Conservation (phyloP, 2,113 vertebrate genomes). For the Probosciger aterrimus region DNA sequence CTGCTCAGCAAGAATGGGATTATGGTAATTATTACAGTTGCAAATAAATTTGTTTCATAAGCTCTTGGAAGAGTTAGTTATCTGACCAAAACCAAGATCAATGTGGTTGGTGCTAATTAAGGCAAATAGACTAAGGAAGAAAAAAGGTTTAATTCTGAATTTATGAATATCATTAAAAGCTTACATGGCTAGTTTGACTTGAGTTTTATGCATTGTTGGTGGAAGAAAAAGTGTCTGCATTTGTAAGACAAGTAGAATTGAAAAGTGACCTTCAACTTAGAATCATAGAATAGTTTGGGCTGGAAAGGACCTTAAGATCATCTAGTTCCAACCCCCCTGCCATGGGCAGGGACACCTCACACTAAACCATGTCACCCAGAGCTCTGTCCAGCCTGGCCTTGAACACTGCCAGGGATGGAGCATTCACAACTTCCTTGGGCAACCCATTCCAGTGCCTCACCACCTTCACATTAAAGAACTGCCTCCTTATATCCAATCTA, state of each 20-base stretch:
- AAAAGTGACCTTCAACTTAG: slow-evolving; percentile 40
- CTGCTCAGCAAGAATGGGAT: slow-evolving; percentile 55
- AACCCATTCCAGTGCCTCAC: too few relatives aligned
- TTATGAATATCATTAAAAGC: slow-evolving; percentile 63
- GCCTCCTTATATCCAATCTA: too few relatives aligned
- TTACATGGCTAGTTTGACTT: slow-evolving; percentile 16
- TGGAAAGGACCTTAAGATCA: too few relatives aligned
- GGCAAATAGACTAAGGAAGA: slow-evolving; percentile 62
- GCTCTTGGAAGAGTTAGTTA: slow-evolving; percentile 59
- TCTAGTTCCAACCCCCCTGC: too few relatives aligned
- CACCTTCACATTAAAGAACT: too few relatives aligned
- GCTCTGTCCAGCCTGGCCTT: too few relatives aligned
- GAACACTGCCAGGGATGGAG: too few relatives aligned
- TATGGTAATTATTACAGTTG: slow-evolving; percentile 65
- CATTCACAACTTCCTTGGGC: too few relatives aligned
- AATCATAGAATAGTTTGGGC: too few relatives aligned
- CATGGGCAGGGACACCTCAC: too few relatives aligned
- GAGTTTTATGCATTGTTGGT: slow-evolving; percentile 21
- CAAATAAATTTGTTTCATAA: slow-evolving; percentile 64
- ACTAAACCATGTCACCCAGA: too few relatives aligned
- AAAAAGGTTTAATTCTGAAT: slow-evolving; percentile 60
- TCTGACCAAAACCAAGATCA: slow-evolving; percentile 69
- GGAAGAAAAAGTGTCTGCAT: slow-evolving; percentile 37
- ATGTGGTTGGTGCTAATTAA: slow-evolving; percentile 67
- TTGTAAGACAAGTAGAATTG: slow-evolving; percentile 28